Conservation (phyloP, 2,888 invertebrate genomes). For the Subacronicta megacephala region DNA sequence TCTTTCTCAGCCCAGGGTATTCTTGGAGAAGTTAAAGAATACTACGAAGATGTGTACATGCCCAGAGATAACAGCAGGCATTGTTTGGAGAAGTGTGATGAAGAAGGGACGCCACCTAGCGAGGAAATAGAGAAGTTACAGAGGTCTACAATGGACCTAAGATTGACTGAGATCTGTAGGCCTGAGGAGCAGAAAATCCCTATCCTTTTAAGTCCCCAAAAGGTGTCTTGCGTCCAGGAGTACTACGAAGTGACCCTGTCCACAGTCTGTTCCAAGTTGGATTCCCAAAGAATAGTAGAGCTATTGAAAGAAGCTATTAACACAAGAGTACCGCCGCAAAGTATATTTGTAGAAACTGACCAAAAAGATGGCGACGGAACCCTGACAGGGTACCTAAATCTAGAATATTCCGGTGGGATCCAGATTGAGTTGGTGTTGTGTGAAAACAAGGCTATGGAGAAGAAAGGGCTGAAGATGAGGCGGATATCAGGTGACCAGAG, state of each 20-base stretch:
- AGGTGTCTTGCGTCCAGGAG: slow-evolving; percentile 80
- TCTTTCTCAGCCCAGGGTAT: slow-evolving; percentile 84
- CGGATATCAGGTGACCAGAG: slow-evolving; percentile 96
- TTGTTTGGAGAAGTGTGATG: slow-evolving; percentile 76
- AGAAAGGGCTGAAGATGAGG: slow-evolving; percentile 95
- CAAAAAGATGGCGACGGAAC: slow-evolving; percentile 71
- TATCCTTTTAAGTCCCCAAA: slow-evolving; percentile 80
- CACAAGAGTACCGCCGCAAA: slow-evolving; percentile 92
- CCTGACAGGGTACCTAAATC: slow-evolving; percentile 89
- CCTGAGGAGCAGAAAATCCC: slow-evolving; percentile 77
- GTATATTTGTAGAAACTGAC: slow-evolving; percentile 85
- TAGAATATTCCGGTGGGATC: slow-evolving; percentile 95
- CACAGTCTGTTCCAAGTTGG: slow-evolving; percentile 94
- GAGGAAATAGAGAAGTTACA: slow-evolving; percentile 82
- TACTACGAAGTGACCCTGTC: slow-evolving; percentile 94
- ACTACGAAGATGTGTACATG: slow-evolving; percentile 80
- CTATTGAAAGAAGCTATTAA: slow-evolving; percentile 94
- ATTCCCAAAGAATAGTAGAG: slow-evolving; percentile 94
- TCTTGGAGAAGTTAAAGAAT: slow-evolving; percentile 83
- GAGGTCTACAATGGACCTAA: slow-evolving; percentile 82
- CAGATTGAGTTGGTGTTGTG: slow-evolving; percentile 96
- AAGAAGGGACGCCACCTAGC: slow-evolving; percentile 65
- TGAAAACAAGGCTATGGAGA: slow-evolving; percentile 92
- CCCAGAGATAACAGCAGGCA: slow-evolving; percentile 74
- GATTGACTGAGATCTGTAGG: slow-evolving; percentile 79